Base-by-base conservation (phyloP, 2,797 vertebrate genomes). In the Acipenser oxyrinchus region DNA sequence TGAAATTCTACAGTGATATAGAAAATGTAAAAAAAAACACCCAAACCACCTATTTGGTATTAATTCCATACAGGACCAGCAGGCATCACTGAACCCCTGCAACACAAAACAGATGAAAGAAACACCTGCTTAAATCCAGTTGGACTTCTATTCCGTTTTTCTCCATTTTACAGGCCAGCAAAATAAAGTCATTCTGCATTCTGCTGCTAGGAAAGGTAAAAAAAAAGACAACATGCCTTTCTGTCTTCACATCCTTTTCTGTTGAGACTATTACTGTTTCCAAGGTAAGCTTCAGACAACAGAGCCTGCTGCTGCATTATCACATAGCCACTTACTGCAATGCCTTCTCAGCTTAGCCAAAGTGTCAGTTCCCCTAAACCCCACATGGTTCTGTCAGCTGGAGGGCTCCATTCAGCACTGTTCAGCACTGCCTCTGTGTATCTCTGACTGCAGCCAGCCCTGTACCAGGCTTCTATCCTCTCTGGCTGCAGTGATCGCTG, bases 261-360 rank as follows among this genome's bases (percentile, higher is more conserved):
- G 68, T 57, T 48, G 62, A 70, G 61, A 62, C 61, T 67, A 61
- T 37, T 8, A 58, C 51, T 13, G n/a, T 15, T 55, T 18, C 49
- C 37, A 8, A 62, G 60, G 48, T 48, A 48, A 57, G 64, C 59
- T 51, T 53, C 53, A 60, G 15, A 60, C 0, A 63, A 49, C 51
- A 0, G 60, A 23, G 69, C 68, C 76, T 77, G 74, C 12, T n/a
- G 51, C 81, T 79, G 75, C 80, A 80, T 76, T 74, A 63, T 0
- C 74, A 66, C 64, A 66, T 10, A 7, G 65, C 72, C 67, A 75
- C 79, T 74, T 73, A 76, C 86, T 82, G 85, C 80, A 79, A 79
- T 78, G 76, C 71, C 77, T 71, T 65, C 52, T 68, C 68, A 37
- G 77, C 65, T 8, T 75, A 65, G 73, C 0, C 63, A 49, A 7